These are phyloP conservation scores for Halcyon badia DNA, from an alignment of 2,797 vertebrate genomes.

Conservation along the genomic window DNA sequence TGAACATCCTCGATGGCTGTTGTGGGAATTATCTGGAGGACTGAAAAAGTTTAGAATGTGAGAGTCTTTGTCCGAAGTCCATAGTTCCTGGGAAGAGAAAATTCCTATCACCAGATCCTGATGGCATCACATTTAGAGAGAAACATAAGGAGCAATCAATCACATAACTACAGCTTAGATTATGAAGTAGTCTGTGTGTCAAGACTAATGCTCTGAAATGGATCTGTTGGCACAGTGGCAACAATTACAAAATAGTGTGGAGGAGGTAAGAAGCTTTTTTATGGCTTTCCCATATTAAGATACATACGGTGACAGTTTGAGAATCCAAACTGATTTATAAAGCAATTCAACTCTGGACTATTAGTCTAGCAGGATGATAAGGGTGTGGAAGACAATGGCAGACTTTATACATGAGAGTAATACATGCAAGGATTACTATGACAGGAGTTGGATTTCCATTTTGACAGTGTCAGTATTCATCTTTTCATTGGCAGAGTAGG, in stretches of 20 bases:
- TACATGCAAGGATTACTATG: not conserved
- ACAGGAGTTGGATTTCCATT: not conserved
- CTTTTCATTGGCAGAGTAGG: not conserved
- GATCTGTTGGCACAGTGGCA: slow-evolving; percentile 4
- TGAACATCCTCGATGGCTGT: not conserved
- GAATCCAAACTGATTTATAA: not conserved
- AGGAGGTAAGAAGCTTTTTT: slow-evolving; percentile 18
- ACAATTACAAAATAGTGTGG: not conserved
- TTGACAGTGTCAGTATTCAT: not conserved
- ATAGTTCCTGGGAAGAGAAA: not conserved
- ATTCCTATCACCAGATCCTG: not conserved
- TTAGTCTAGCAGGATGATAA: not conserved
- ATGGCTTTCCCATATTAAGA: slow-evolving; percentile 2
- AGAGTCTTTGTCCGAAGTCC: not conserved
- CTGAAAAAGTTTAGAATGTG: not conserved
- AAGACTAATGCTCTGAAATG: slow-evolving; percentile 19
- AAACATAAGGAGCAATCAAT: not conserved
- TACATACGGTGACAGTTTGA: not conserved
- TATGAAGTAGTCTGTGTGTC: not conserved
- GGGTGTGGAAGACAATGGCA: not conserved
- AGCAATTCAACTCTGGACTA: not conserved
- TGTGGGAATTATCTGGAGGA: not conserved
- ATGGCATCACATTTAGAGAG: not conserved
- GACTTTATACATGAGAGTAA: not conserved
- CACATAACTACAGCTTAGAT: not conserved